Evolutionary conservation across 2,797 vertebrate genomes (phyloP).

Genomic region (Microctenopoma steveboyesi): DNA sequence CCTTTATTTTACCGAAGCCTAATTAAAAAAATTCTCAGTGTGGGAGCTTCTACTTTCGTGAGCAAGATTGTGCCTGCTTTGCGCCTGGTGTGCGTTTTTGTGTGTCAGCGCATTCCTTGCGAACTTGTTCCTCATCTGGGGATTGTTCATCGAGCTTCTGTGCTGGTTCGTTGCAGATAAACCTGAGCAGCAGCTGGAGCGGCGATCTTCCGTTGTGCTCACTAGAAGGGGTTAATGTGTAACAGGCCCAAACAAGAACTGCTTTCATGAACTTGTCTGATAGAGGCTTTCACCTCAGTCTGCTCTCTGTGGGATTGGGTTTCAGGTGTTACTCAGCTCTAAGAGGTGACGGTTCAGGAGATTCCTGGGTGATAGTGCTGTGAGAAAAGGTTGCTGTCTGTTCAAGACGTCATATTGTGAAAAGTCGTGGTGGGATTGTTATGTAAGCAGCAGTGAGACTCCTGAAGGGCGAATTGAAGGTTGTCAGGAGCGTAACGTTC

Average conservation of each 20-base stretch:
- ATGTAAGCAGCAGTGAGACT: constrained; percentile 14
- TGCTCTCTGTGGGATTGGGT: constrained; percentile 53
- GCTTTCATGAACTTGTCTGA: constrained; percentile 67
- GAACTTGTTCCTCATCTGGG: background rate
- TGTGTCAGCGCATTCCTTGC: constrained; percentile 1
- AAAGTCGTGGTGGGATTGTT: constrained; percentile 15
- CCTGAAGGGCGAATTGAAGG: background rate
- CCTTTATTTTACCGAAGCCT: background rate
- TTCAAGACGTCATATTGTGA: background rate
- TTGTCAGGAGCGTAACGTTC: background rate
- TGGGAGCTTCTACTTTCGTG: constrained; percentile 11
- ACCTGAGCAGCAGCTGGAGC: constrained; percentile 6
- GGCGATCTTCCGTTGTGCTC: background rate
- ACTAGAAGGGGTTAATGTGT: constrained; percentile 73
- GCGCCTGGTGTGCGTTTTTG: background rate
- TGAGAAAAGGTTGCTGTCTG: constrained; percentile 43
- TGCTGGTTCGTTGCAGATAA: constrained; percentile 8
- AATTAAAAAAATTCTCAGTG: background rate
- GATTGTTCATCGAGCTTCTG: constrained; percentile 32
- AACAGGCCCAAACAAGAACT: constrained; percentile 73
- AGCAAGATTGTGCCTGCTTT: background rate
- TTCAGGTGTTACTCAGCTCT: constrained; percentile 51
- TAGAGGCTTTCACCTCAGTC: constrained; percentile 18
- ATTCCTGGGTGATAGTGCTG: constrained; percentile 25
- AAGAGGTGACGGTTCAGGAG: constrained; percentile 31